Conservation (phyloP, 2,113 vertebrate genomes). For the Xerus inauris region DNA sequence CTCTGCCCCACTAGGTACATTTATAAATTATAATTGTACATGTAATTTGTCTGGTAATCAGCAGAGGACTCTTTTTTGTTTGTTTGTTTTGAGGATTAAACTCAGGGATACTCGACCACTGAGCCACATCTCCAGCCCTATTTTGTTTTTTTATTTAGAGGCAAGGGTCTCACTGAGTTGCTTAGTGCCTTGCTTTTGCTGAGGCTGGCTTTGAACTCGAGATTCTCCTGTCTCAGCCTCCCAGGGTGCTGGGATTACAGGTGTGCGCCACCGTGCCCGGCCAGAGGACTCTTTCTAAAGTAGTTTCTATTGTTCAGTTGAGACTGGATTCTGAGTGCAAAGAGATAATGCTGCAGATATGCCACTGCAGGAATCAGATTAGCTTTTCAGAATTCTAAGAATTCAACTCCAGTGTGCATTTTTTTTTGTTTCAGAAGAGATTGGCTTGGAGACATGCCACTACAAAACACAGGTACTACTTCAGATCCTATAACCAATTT, state of each 20-base stretch:
- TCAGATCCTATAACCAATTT: not conserved
- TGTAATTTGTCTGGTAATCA: conserved; percentile 9
- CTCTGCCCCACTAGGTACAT: conserved; percentile 11
- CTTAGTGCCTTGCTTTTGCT: too few species aligned
- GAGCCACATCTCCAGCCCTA: too few species aligned
- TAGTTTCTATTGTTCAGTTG: not conserved
- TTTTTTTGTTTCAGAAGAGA: conserved; percentile 73
- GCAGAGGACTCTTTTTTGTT: not conserved
- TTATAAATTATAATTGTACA: not conserved
- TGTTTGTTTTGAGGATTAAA: too few species aligned
- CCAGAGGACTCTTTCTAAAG: not conserved
- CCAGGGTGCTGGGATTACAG: too few species aligned
- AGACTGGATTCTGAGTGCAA: conserved; percentile 60
- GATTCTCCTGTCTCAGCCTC: too few species aligned
- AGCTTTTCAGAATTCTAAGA: conserved; percentile 73
- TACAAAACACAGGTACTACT: conserved; percentile 79
- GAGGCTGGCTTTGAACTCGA: too few species aligned
- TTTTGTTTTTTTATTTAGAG: too few species aligned
- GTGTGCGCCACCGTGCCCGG: too few species aligned
- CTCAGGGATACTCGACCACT: too few species aligned
- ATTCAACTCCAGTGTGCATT: conserved; percentile 74
- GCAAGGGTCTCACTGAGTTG: too few species aligned
- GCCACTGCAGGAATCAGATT: conserved; percentile 65
- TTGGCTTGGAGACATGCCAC: conserved; percentile 28
- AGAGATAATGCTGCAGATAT: conserved; percentile 28